Base-by-base conservation (phyloP, 2,113 vertebrate genomes). In the Lasiurus borealis region DNA sequence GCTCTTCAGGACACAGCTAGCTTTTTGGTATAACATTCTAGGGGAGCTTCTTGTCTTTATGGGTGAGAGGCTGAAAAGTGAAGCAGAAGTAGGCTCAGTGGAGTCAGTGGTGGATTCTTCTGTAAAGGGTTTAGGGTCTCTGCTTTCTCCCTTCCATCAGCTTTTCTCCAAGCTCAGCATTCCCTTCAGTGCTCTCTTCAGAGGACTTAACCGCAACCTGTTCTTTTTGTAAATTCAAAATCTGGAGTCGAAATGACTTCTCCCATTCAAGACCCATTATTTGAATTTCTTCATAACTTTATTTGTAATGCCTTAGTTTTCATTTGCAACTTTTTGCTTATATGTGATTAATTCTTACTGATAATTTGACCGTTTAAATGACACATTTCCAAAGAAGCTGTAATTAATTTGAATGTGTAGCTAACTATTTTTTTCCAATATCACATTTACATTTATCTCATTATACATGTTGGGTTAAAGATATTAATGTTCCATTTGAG, bases 331-430 rank as follows among this genome's bases (percentile, higher is more conserved):
- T 85, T 92, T 94, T 66, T 90, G 44, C 36, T 95, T 27, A 82
- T 64, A 71, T 40, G 66, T 84, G 54, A 95, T 90, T 93, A 92
- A 96, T 96, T 52, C 78, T 87, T 48, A 95, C 9, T 86, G 66
- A 95, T 95, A 95, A 92, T 64, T 85, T 95, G 82, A 92, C 69
- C 94, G 64, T 90, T 95, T 92, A 71, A 96, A 80, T 80, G 90
- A 88, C 82, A 94, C 1, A 21, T 85, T 95, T 95, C 54, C 77
- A 90, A 95, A 95, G 90, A 77, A 54, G 29, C 23, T 96, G 3
- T 90, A 96, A 93, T 95, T 95, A 94, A 96, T 96, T 94, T 96
- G 81, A 93, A 94, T 50, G 19, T n/a, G 77, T 14, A 71, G 14
- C 5, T 88, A 72, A 81, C 81, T 96, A 77, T 96, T 96, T 91